Percentiles rank a stretch among this genome's conserved stretches.
phyloP scores from a whole-genome alignment of 2,888 invertebrate species.

The Parapristionchus giblindavisi region DNA sequence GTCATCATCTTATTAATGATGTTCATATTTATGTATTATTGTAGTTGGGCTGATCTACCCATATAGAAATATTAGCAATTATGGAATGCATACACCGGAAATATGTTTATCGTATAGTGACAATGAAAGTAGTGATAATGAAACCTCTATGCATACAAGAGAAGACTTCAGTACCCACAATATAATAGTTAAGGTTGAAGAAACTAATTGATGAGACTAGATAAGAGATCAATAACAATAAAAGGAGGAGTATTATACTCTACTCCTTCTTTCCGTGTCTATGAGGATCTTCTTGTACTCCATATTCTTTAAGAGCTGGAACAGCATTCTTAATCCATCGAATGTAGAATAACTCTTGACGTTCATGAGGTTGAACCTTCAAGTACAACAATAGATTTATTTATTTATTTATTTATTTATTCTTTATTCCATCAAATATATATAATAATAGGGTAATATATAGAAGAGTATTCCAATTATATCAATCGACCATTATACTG shows the following conservation, averaged over 20 bases:
- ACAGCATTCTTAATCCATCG: conserved; percentile 61
- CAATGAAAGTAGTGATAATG: too few species aligned
- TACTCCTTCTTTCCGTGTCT: conserved; percentile 16
- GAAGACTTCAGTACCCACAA: too few species aligned
- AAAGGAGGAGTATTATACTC: background rate
- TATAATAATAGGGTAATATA: background rate
- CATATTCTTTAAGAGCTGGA: conserved; percentile 55
- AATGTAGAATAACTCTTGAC: conserved; percentile 63
- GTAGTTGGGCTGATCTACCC: conserved; percentile 5
- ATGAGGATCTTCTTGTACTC: conserved; percentile 48
- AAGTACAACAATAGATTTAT: background rate
- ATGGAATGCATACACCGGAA: background rate
- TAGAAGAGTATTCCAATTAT: too few species aligned
- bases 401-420: too few species aligned
- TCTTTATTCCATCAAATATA: too few species aligned
- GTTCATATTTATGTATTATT: background rate
- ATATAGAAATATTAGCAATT: background rate
- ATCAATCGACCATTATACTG: too few species aligned
- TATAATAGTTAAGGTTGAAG: too few species aligned
- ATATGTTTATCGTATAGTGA: background rate
- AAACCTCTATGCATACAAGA: too few species aligned
- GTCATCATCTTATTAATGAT: background rate
- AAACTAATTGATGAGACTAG: conserved; percentile 12
- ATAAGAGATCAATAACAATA: conserved; percentile 20
- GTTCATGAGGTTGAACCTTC: conserved; percentile 40